phyloP scores from a whole-genome alignment of 2,888 invertebrate species.

The Ectobius pallidus region DNA sequence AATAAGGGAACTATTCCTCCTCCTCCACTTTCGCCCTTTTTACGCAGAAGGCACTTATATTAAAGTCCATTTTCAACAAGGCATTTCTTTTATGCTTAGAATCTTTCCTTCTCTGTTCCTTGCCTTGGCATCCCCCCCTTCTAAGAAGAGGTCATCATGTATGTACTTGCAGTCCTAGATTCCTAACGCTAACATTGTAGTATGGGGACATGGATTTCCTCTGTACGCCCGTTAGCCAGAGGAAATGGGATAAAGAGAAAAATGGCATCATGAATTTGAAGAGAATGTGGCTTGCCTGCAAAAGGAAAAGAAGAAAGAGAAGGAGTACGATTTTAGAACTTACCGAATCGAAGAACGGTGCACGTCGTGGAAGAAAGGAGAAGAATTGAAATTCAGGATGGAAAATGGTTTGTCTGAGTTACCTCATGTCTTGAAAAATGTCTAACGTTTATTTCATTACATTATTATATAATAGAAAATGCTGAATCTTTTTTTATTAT shows the following conservation, averaged over 20 bases:
- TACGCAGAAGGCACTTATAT: too few species aligned
- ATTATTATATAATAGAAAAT: too few species aligned
- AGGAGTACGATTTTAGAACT: background rate
- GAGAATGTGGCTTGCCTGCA: slow-evolving; percentile 31
- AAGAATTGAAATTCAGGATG: too few species aligned
- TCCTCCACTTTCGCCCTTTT: too few species aligned
- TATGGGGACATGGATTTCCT: slow-evolving; percentile 37
- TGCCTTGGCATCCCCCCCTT: background rate
- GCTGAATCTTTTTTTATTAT: too few species aligned
- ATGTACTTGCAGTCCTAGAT: slow-evolving; percentile 17
- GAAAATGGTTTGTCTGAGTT: too few species aligned
- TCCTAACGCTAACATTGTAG: slow-evolving; percentile 30
- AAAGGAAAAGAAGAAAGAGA: slow-evolving; percentile 26
- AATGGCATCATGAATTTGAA: slow-evolving; percentile 39
- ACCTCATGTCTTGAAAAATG: too few species aligned
- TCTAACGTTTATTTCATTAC: too few species aligned
- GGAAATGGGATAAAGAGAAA: slow-evolving; percentile 39
- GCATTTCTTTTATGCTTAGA: background rate
- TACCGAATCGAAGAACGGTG: slow-evolving; percentile 19
- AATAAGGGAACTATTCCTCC: too few species aligned
- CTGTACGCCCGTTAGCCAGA: slow-evolving; percentile 36
- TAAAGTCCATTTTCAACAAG: too few species aligned
- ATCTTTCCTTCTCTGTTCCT: background rate
- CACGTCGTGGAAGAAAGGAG: too few species aligned
- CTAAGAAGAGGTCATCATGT: background rate